phyloP scores from a whole-genome alignment of 2,888 invertebrate genomes.

The Craniophora ligustri region DNA sequence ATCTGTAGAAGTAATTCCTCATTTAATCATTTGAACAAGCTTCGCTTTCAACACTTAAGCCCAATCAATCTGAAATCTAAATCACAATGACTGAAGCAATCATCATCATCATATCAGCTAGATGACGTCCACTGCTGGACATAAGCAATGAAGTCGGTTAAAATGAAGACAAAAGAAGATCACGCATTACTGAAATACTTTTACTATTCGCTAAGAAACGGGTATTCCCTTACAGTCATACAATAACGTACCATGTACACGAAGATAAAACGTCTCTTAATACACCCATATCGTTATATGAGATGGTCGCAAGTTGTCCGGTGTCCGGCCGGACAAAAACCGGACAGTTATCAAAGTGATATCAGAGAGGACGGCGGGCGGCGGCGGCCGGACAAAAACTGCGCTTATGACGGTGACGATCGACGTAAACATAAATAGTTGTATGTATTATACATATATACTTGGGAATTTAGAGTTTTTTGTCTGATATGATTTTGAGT shows the following conservation, averaged over 20 bases:
- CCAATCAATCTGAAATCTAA: too few relatives aligned
- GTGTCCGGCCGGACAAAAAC: slow-evolving; percentile 51
- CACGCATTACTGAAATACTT: not conserved
- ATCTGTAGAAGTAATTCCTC: too few relatives aligned
- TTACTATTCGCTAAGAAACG: not conserved
- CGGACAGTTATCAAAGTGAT: slow-evolving; percentile 62
- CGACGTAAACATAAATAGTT: slow-evolving; percentile 37
- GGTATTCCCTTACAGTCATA: slow-evolving; percentile 20
- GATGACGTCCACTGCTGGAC: too few relatives aligned
- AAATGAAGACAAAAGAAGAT: too few relatives aligned
- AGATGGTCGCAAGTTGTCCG: slow-evolving; percentile 42
- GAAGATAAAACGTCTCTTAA: slow-evolving; percentile 44
- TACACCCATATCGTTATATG: slow-evolving; percentile 47
- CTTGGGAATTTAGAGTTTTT: too few relatives aligned
- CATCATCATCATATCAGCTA: too few relatives aligned
- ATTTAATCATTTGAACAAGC: too few relatives aligned
- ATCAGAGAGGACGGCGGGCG: slow-evolving; percentile 54
- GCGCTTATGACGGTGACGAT: slow-evolving; percentile 38
- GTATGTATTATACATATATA: slow-evolving; percentile 8
- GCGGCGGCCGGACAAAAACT: slow-evolving; percentile 34
- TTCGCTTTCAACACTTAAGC: too few relatives aligned
- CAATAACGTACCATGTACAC: slow-evolving; percentile 15
- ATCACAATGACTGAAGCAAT: too few relatives aligned
- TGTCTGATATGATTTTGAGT: too few relatives aligned
- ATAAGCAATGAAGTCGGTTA: too few relatives aligned